A percentile compares a stretch with the other conserved stretches of the same genome.
Conservation (phyloP, 2,797 vertebrate species). For the Decapterus maruadsi region DNA sequence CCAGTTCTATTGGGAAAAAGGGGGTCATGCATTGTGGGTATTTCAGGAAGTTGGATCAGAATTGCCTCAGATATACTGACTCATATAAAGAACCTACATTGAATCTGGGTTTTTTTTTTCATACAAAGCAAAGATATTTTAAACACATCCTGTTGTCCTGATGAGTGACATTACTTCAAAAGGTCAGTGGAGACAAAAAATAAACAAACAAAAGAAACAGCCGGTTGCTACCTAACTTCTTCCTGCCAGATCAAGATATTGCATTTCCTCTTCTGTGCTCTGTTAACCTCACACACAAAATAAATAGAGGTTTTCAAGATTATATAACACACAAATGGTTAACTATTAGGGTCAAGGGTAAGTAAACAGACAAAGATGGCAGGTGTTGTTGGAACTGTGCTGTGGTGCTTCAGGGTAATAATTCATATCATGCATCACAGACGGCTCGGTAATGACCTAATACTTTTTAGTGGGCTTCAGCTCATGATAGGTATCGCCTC, state of each 20-base stretch:
- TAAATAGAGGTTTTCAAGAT: not conserved
- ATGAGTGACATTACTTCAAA: not conserved
- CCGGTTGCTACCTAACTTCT: not conserved
- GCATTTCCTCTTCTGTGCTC: not conserved
- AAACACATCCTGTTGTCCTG: not conserved
- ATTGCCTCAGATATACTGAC: not conserved
- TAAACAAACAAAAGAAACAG: not conserved
- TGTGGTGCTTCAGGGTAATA: not conserved
- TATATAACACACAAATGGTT: not conserved
- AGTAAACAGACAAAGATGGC: not conserved
- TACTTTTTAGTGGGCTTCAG: not conserved
- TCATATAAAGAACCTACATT: not conserved
- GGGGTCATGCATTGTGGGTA: conserved; percentile 31
- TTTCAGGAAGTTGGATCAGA: conserved; percentile 14
- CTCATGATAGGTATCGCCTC: too few species aligned
- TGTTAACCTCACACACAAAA: not conserved
- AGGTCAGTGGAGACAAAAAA: not conserved
- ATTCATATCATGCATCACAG: not conserved
- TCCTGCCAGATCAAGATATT: not conserved
- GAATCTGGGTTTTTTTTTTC: not conserved
- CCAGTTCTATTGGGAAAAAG: conserved; percentile 11
- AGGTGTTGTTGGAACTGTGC: not conserved
- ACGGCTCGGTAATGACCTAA: not conserved
- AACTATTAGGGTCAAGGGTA: not conserved
- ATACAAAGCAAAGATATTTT: not conserved